A percentile compares a stretch with the other conserved stretches of the same genome.
phyloP scores from a whole-genome alignment of 1,140 invertebrate species.

The Temnothorax curvispinosus region DNA sequence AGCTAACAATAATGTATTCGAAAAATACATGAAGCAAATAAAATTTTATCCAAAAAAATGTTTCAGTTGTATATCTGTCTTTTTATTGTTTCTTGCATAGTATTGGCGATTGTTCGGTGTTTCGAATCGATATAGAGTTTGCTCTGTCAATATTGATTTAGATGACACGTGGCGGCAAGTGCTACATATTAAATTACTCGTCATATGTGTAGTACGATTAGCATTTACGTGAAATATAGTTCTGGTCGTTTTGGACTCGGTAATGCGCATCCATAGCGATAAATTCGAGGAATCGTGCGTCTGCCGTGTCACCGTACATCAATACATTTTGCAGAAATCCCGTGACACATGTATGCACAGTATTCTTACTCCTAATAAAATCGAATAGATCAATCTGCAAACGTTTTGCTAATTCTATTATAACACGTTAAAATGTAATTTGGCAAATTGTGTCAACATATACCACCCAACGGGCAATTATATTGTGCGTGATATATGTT shows the following conservation, averaged over 20 bases:
- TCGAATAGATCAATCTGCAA: background rate
- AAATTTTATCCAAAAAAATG: background rate
- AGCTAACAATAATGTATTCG: background rate
- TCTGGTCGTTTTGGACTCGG: constrained; percentile 50
- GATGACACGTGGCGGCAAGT: background rate
- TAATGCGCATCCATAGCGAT: constrained; percentile 32
- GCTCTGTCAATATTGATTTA: constrained; percentile 7
- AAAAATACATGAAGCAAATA: background rate
- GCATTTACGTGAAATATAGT: constrained; percentile 52
- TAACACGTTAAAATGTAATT: constrained; percentile 23
- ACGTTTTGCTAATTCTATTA: constrained; percentile 10
- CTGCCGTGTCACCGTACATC: background rate
- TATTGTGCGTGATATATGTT: constrained; percentile 19
- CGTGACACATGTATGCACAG: background rate
- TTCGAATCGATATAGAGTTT: constrained; percentile 29
- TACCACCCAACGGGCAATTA: background rate
- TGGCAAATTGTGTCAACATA: background rate
- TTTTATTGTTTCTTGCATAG: background rate
- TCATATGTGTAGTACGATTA: constrained; percentile 35
- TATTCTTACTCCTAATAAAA: background rate
- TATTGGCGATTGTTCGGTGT: background rate
- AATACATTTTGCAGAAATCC: background rate
- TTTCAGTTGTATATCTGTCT: background rate
- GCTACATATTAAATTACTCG: background rate
- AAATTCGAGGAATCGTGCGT: constrained; percentile 26